These are phyloP conservation scores for Therioaphis trifolii DNA, from an alignment of 2,888 invertebrate genomes.

Conservation along the genomic window DNA sequence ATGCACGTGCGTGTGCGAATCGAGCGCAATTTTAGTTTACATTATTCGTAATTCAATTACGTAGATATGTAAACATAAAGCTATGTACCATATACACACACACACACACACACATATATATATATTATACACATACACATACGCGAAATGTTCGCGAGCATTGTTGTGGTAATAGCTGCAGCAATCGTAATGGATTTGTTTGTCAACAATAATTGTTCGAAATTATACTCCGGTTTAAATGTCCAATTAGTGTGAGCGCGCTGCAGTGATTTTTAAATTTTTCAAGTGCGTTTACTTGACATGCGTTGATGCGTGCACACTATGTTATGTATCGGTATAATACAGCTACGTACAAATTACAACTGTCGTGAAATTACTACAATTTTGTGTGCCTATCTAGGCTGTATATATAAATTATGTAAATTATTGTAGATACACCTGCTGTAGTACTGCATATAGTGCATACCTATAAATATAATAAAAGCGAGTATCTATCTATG, in stretches of 20 bases:
- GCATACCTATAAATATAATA: too few relatives aligned
- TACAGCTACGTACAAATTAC: too few relatives aligned
- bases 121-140: neutral
- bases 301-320: too few relatives aligned
- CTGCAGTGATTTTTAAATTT: neutral
- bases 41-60: slow-evolving; percentile 18
- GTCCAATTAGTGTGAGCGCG: neutral
- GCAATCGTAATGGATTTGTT: neutral
- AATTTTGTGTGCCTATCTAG: too few relatives aligned
- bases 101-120: slow-evolving; percentile 7
- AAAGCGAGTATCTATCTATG: too few relatives aligned
- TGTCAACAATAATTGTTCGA: slow-evolving; percentile 18
- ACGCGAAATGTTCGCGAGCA: too few relatives aligned
- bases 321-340: too few relatives aligned
- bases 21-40: slow-evolving; percentile 20
- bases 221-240: slow-evolving; percentile 26
- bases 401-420: too few relatives aligned
- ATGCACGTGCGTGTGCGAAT: slow-evolving; percentile 16
- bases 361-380: too few relatives aligned
- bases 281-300: neutral
- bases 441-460: too few relatives aligned
- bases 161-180: neutral
- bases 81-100: neutral
- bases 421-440: too few relatives aligned
- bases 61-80: neutral